phyloP scores from a whole-genome alignment of 30 jellyfish, hydroid and myxozoan species.

The Aurelia sp. region DNA sequence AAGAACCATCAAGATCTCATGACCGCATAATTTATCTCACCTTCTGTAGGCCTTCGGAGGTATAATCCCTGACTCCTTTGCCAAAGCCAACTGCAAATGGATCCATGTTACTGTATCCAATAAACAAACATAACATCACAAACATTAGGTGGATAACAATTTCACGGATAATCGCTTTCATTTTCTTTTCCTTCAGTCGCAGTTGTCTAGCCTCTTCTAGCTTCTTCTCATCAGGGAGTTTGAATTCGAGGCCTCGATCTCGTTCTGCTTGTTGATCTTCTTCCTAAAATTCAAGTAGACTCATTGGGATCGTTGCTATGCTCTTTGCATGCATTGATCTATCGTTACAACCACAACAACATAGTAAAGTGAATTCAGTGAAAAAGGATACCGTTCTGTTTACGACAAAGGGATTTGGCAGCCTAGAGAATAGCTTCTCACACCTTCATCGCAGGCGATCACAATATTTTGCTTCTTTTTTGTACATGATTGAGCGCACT shows the following conservation, averaged over 20 bases:
- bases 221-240: conserved; percentile 87
- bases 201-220: conserved; percentile 80
- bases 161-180: conserved; percentile 86
- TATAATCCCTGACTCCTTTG: conserved; percentile 43
- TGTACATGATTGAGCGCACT: too few relatives aligned
- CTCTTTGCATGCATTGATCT: too few relatives aligned
- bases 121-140: conserved; percentile 80
- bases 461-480: too few relatives aligned
- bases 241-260: conserved; percentile 44
- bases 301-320: too few relatives aligned
- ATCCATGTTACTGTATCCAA: conserved; percentile 90
- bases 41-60: conserved; percentile 47
- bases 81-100: conserved; percentile 76
- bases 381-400: too few relatives aligned
- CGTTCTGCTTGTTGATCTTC: conserved; percentile 35
- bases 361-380: too few relatives aligned
- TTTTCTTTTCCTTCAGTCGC: conserved; percentile 87
- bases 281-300: background rate
- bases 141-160: conserved; percentile 80
- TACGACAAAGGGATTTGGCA: too few relatives aligned
- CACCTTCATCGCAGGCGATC: too few relatives aligned
- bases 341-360: too few relatives aligned
- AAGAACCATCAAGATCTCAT: background rate
- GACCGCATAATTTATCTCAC: background rate
- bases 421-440: too few relatives aligned